Conservation (phyloP, 2,888 invertebrate species). For the Aphrophora alni region DNA sequence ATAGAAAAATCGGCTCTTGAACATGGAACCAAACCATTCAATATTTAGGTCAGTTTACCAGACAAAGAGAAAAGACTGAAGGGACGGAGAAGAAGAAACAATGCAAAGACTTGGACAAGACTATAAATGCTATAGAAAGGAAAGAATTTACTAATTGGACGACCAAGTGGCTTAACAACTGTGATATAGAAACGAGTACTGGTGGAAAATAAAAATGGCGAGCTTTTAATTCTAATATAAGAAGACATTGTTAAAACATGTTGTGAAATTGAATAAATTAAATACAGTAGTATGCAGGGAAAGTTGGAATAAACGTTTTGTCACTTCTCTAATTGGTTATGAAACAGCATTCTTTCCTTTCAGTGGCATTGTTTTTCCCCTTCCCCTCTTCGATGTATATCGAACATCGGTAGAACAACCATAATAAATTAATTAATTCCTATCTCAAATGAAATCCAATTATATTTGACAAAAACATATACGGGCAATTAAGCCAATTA, state of each 20-base stretch:
- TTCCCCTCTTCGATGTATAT: background rate
- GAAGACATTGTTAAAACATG: background rate
- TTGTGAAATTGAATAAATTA: background rate
- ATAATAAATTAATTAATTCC: slow-evolving; percentile 2
- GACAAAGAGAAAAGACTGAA: background rate
- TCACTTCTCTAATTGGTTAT: slow-evolving; percentile 4
- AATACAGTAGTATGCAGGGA: background rate
- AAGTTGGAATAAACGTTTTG: background rate
- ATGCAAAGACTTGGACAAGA: slow-evolving; percentile 25
- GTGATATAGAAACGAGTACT: background rate
- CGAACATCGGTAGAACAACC: background rate
- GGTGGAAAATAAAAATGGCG: background rate
- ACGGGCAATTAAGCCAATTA: slow-evolving; percentile 6
- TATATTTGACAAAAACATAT: slow-evolving; percentile 9
- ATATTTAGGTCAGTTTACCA: background rate
- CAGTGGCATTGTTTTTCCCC: background rate
- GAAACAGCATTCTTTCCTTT: background rate
- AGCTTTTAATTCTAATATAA: background rate
- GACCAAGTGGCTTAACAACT: background rate
- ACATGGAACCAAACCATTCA: background rate
- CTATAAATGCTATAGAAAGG: slow-evolving; percentile 36
- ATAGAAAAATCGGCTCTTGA: too few relatives aligned
- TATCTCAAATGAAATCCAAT: slow-evolving; percentile 6
- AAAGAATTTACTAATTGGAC: slow-evolving; percentile 39
- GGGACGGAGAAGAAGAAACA: background rate